Evolutionary conservation across 1,140 invertebrate species (phyloP), one percentile per base, ranked within the genome.

Genomic region (Megalonaias nervosa): DNA sequence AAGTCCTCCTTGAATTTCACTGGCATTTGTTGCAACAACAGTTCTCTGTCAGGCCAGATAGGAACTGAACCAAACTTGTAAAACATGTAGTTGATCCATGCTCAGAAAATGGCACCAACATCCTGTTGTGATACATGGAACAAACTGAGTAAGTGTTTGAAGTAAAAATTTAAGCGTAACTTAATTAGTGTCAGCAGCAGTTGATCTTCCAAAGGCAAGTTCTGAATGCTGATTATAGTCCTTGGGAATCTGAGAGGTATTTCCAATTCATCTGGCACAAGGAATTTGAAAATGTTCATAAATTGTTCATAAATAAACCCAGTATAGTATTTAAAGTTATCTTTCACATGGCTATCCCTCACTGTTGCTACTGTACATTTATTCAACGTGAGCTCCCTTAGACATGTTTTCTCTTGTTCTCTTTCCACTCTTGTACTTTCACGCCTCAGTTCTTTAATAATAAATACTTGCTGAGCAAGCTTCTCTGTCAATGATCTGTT

Each of bases 31-130:
- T 65, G 16, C n/a, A 74, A 71, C 26, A 31, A 31, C 26, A 31
- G 17, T 19, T 71, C 69, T 26, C 77, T 67, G 21, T 73, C 57
- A 56, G 74, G 81, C 77, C 77, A 82, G 31, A 79, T 72, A 17
- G 77, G 68, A 31, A 82, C 61, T 17, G 69, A 67, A 26, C 77
- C 73, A 67, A 79, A 79, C 55, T 60, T 57, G 66, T 60, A 76
- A 71, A 65, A 81, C 77, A 79, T 79, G 59, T 64, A 72, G 21
- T 79, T 61, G 38, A 77, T 80, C 70, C 77, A 80, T 56, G 61
- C 57, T n/a, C 48, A 57, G 70, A 82, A 38, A 80, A 31, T 48
- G 9, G 57, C 66, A 57, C 79, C 59, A 56, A 67, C 59, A 68
- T 69, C 67, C 57, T 80, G 74, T 19, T 26, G 31, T 48, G 68